Evolutionary conservation across 2,113 vertebrate genomes (phyloP).

Genomic region (Mus pahari): DNA sequence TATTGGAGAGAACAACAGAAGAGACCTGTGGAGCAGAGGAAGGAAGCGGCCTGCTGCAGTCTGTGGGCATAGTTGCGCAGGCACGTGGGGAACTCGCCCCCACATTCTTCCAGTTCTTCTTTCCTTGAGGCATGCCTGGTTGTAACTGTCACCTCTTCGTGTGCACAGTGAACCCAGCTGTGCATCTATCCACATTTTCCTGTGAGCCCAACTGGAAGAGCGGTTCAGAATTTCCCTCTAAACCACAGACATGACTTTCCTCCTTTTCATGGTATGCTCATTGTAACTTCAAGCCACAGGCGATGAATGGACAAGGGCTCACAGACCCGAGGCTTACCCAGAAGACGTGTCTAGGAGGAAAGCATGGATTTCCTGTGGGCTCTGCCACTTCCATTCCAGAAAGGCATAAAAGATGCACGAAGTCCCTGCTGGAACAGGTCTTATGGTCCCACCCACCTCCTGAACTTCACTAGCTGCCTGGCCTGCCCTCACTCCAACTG

Average conservation of each 20-base stretch:
- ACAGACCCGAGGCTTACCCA: neutral
- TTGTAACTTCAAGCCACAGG: neutral
- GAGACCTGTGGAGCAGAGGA: neutral
- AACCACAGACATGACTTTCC: neutral
- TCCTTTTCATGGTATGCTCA: neutral
- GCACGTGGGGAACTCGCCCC: neutral
- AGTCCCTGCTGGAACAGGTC: neutral
- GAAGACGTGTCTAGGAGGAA: neutral
- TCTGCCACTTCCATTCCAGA: neutral
- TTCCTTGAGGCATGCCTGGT: neutral
- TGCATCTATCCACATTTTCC: neutral
- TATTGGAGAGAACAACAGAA: neutral
- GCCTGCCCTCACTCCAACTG: neutral
- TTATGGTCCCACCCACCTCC: neutral
- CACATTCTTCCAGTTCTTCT: neutral
- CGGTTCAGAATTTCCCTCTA: neutral
- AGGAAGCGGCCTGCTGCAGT: neutral
- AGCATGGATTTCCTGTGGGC: neutral
- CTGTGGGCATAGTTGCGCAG: neutral
- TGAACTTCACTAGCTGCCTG: neutral
- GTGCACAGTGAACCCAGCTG: neutral
- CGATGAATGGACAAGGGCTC: neutral
- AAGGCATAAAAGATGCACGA: neutral
- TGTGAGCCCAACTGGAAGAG: neutral
- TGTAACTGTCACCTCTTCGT: neutral